Percentiles rank a stretch among this genome's conserved stretches.
phyloP scores from a whole-genome alignment of 2,888 invertebrate species.

The Anthrax anthrax region DNA sequence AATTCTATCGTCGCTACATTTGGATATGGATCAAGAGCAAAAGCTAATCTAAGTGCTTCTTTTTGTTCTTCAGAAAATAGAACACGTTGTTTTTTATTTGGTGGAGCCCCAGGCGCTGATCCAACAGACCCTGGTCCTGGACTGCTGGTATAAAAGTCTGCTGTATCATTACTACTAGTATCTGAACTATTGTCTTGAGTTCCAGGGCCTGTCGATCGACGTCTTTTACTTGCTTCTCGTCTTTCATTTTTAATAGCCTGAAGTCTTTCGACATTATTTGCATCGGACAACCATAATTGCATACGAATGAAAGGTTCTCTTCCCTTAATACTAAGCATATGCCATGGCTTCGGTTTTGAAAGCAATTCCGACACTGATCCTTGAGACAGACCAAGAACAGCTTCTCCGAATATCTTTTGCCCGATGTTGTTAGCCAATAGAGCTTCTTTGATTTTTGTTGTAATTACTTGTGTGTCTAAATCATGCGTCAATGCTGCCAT shows the following conservation, averaged over 20 bases:
- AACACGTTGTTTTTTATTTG: slow-evolving; percentile 89
- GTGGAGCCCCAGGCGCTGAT: slow-evolving; percentile 44
- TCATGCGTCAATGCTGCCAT: slow-evolving; percentile 95
- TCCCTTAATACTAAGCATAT: slow-evolving; percentile 96
- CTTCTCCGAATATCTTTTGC: slow-evolving; percentile 97
- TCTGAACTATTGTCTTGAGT: slow-evolving; percentile 77
- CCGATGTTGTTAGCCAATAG: slow-evolving; percentile 93
- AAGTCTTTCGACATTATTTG: slow-evolving; percentile 84
- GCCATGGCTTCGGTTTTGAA: slow-evolving; percentile 98
- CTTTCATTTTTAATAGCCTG: slow-evolving; percentile 84
- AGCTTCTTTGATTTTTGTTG: slow-evolving; percentile 94
- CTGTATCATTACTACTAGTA: slow-evolving; percentile 76
- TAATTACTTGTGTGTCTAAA: slow-evolving; percentile 90
- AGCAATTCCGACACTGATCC: slow-evolving; percentile 94
- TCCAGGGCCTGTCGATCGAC: slow-evolving; percentile 67
- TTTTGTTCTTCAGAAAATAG: slow-evolving; percentile 98
- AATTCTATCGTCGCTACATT: slow-evolving; percentile 93
- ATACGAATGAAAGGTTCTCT: slow-evolving; percentile 91
- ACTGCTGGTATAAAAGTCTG: slow-evolving; percentile 75
- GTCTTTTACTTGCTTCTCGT: slow-evolving; percentile 79
- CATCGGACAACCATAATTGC: slow-evolving; percentile 94
- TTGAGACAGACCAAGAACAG: slow-evolving; percentile 89
- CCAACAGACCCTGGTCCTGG: slow-evolving; percentile 50
- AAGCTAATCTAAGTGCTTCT: slow-evolving; percentile 85
- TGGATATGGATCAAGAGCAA: slow-evolving; percentile 93